Base-by-base conservation (phyloP, 2,888 invertebrate species). In the Diplazon laetatorius region DNA sequence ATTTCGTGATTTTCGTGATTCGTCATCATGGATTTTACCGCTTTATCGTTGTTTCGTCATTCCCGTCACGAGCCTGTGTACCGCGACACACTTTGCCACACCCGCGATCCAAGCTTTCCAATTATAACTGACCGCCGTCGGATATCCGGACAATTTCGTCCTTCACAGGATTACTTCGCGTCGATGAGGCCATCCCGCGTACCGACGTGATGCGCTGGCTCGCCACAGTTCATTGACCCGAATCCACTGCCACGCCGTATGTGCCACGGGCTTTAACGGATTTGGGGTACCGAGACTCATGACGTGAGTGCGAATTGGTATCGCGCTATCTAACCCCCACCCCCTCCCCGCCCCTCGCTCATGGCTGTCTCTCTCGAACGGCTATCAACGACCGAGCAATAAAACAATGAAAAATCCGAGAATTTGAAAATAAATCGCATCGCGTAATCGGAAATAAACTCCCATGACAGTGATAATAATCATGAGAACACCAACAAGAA, bases 291-390 rank as follows among this genome's bases (percentile, higher is more conserved):
- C 2, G 46, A 59, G 35, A 59, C 25, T 57, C 55, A 16, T 35
- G 76, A 63, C 70, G 63, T 57, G 12, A 25, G 46, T 25, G 16
- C 16, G 50, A 68, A 74, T 74, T 50, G 74, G n/a, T n/a, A 59
- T 16, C 59, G 16, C 22, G 6, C 46, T 10, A 37, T 14, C 18
- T 59, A 39, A n/a, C 52, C 25, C 48, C 6, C 1, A 9, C 35
- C 30, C 16, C 18, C 1, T n/a, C 16, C 18, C 16, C 35, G 6
- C 25, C 10, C 1, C 10, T 30, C 6, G 2, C 12, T 22, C n/a
- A n/a, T n/a, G n/a, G n/a, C n/a, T n/a, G n/a, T n/a, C n/a, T n/a
- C n/a, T n/a, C n/a, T n/a, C n/a, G n/a, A n/a, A 18, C 14, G 14
- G 30, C 6, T 30, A 30, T 6, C 30, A 30, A 6, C 30, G 30